Conservation (phyloP, 2,797 vertebrate genomes). For the Schizopygopsis malacanthus region DNA sequence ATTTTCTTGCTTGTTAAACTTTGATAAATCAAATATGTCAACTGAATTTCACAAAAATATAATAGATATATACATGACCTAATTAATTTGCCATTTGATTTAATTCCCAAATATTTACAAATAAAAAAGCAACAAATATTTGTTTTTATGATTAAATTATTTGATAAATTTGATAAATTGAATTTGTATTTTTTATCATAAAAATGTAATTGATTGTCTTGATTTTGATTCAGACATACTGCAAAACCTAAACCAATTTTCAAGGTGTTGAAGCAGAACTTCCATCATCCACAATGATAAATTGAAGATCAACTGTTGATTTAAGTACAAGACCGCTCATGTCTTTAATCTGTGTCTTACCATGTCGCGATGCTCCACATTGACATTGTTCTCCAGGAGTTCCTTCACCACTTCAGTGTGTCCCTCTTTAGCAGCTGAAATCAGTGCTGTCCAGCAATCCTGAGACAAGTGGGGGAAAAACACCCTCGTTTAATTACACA, state of each 20-base stretch:
- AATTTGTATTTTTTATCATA: no score
- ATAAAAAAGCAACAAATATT: background rate
- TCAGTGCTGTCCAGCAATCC: conserved; percentile 98
- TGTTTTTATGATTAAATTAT: background rate
- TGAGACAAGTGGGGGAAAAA: conserved; percentile 68
- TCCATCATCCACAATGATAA: background rate
- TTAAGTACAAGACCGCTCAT: background rate
- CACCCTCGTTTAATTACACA: conserved; percentile 39
- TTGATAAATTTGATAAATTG: no score
- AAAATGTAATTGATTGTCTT: background rate
- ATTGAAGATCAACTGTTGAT: background rate
- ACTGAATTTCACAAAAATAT: no score
- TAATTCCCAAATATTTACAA: background rate
- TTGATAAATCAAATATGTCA: no score
- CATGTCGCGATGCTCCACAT: conserved; percentile 94
- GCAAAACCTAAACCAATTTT: background rate
- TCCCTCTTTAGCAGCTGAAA: conserved; percentile 95
- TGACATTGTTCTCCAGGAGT: conserved; percentile 87
- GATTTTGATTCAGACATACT: background rate
- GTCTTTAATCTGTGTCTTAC: conserved; percentile 72
- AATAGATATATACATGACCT: no score
- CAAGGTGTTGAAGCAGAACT: background rate
- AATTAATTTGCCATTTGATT: background rate
- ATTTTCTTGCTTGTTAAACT: no score
- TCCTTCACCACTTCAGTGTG: conserved; percentile 89